phyloP scores from a whole-genome alignment of 2,113 vertebrate species.

The Callionymus lyra region DNA sequence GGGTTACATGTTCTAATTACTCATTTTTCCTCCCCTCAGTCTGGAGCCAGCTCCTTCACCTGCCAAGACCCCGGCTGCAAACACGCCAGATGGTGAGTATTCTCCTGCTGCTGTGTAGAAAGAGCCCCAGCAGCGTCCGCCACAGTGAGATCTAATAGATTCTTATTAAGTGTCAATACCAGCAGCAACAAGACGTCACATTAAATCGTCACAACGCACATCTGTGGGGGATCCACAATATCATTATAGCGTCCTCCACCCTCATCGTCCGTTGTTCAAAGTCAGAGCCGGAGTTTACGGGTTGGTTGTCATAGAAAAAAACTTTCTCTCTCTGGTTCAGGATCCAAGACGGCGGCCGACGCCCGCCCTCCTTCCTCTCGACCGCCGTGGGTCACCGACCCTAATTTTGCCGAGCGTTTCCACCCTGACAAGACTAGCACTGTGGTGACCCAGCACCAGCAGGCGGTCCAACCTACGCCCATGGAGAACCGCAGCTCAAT shows the following conservation, averaged over 20 bases:
- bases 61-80: constrained; percentile 53
- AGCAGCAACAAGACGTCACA: constrained; percentile 3
- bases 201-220: constrained; percentile 14
- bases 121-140: constrained; percentile 26
- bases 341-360: constrained; percentile 40
- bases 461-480: constrained; percentile 83
- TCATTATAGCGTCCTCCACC: constrained; percentile 3
- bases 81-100: constrained; percentile 63
- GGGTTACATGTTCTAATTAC: constrained; percentile 41
- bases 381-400: constrained; percentile 91
- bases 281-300: constrained; percentile 2
- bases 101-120: constrained; percentile 31
- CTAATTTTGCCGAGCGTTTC: constrained; percentile 83
- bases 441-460: constrained; percentile 86
- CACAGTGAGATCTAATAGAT: constrained; percentile 29
- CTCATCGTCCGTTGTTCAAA: constrained; percentile 8
- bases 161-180: constrained; percentile 35
- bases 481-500: constrained; percentile 95
- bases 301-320: neutral
- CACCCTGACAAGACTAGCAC: constrained; percentile 92
- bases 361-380: constrained; percentile 66
- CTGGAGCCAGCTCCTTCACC: constrained; percentile 56
- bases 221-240: constrained; percentile 5
- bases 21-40: constrained; percentile 53
- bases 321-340: constrained; percentile 7